Conservation (phyloP, 2,797 vertebrate species). For the Sebastes aleutianus region DNA sequence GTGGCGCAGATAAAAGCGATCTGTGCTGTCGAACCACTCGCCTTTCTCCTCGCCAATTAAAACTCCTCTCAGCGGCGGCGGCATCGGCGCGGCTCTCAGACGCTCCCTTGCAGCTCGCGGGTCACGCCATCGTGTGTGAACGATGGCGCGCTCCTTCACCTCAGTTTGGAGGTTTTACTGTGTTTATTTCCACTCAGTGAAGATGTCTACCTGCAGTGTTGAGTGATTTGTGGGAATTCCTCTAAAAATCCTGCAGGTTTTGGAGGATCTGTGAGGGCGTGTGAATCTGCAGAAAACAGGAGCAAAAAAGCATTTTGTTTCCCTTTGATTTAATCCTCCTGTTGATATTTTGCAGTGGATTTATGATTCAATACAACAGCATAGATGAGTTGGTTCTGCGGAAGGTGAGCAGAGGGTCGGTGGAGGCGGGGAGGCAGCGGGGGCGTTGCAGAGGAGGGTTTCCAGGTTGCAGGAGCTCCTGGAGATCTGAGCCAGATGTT, state of each 20-base stretch:
- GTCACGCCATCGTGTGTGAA: not conserved
- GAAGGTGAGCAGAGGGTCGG: conserved; percentile 23
- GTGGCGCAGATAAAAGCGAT: conserved; percentile 86
- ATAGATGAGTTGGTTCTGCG: not conserved
- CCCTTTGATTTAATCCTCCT: not conserved
- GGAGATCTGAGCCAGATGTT: conserved; percentile 73
- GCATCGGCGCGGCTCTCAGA: not conserved
- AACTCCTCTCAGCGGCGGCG: conserved; percentile 63
- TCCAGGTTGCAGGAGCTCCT: conserved; percentile 41
- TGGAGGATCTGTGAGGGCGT: conserved; percentile 21
- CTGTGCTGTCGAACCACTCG: conserved; percentile 76
- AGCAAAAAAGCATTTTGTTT: not conserved
- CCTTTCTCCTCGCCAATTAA: conserved; percentile 78
- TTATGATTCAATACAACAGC: conserved; percentile 12
- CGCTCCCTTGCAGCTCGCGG: not conserved
- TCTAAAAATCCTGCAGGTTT: conserved; percentile 13
- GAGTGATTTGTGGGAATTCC: not conserved
- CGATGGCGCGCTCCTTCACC: conserved; percentile 18
- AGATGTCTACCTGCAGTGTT: conserved; percentile 18
- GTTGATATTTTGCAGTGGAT: not conserved
- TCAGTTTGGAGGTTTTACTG: not conserved
- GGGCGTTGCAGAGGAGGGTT: not conserved
- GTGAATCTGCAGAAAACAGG: conserved; percentile 27
- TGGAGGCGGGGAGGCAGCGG: not conserved
- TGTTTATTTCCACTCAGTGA: not conserved